A percentile compares a stretch with the other conserved stretches of the same genome.
Evolutionary conservation across 2,888 invertebrate genomes (phyloP).

Genomic region (Drosophila meridionalis): DNA sequence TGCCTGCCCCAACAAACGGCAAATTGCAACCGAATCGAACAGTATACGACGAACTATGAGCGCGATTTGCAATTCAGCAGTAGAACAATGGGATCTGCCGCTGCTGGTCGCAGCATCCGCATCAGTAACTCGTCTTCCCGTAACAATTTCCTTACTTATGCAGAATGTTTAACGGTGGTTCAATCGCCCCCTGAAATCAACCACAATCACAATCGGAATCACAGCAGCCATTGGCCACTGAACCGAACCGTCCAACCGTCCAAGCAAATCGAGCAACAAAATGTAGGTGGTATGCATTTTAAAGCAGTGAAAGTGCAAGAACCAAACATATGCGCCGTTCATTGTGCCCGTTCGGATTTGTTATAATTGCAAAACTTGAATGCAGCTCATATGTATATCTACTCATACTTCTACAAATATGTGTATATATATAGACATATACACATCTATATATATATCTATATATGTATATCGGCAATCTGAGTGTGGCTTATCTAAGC

Average conservation of each 20-base stretch:
- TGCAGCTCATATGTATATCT: slow-evolving; percentile 15
- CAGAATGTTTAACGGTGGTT: slow-evolving; percentile 74
- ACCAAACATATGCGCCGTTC: slow-evolving; percentile 58
- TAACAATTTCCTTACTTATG: slow-evolving; percentile 76
- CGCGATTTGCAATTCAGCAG: slow-evolving; percentile 75
- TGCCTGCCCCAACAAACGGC: slow-evolving; percentile 78
- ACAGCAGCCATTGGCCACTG: slow-evolving; percentile 58
- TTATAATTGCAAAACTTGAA: slow-evolving; percentile 53
- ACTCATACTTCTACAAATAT: background rate
- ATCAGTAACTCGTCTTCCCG: slow-evolving; percentile 70
- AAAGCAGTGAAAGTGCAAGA: slow-evolving; percentile 76
- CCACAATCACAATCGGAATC: slow-evolving; percentile 13
- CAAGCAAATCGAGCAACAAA: slow-evolving; percentile 68
- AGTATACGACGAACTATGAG: slow-evolving; percentile 51
- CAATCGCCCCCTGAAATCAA: slow-evolving; percentile 49
- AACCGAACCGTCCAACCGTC: slow-evolving; percentile 43
- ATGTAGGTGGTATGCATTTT: slow-evolving; percentile 78
- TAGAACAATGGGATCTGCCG: slow-evolving; percentile 71
- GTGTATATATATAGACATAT: slow-evolving; percentile 1
- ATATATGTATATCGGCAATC: slow-evolving; percentile 7
- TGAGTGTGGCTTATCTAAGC: slow-evolving; percentile 65
- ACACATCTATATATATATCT: slow-evolving; percentile 5
- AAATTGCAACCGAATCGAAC: slow-evolving; percentile 65
- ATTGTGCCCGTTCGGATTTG: slow-evolving; percentile 50
- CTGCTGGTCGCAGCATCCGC: slow-evolving; percentile 54